Conservation (phyloP, 2,113 vertebrate genomes). For the Ciconia stormi region DNA sequence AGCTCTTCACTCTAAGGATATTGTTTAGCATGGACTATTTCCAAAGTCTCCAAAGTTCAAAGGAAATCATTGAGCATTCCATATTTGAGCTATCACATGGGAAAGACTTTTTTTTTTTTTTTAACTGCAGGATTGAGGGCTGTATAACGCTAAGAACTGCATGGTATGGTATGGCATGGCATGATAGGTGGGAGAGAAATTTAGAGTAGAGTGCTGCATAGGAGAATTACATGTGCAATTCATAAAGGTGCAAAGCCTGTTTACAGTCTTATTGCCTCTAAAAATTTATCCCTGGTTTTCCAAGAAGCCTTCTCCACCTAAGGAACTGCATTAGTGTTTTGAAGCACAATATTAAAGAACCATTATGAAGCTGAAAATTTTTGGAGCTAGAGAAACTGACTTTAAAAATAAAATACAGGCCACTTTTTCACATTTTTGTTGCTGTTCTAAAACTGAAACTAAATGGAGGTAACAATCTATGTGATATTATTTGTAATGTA, state of each 20-base stretch:
- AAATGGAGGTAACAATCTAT: neutral
- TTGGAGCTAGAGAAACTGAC: neutral
- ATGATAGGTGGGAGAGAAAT: neutral
- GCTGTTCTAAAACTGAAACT: neutral
- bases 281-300: neutral
- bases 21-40: neutral
- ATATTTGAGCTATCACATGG: neutral
- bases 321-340: neutral
- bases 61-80: neutral
- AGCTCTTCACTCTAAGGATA: neutral
- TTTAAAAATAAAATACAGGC: neutral
- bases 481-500: neutral
- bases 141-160: neutral
- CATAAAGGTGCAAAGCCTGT: neutral
- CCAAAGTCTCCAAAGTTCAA: neutral
- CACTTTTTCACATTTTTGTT: neutral
- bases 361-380: neutral
- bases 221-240: neutral
- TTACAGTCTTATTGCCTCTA: neutral
- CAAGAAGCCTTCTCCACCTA: neutral
- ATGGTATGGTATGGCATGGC: neutral
- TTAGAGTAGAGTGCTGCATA: neutral
- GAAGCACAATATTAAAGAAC: neutral
- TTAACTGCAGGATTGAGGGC: neutral
- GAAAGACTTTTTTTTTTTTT: neutral